Conservation (phyloP, 2,888 invertebrate genomes). For the Drosophila greeni region DNA sequence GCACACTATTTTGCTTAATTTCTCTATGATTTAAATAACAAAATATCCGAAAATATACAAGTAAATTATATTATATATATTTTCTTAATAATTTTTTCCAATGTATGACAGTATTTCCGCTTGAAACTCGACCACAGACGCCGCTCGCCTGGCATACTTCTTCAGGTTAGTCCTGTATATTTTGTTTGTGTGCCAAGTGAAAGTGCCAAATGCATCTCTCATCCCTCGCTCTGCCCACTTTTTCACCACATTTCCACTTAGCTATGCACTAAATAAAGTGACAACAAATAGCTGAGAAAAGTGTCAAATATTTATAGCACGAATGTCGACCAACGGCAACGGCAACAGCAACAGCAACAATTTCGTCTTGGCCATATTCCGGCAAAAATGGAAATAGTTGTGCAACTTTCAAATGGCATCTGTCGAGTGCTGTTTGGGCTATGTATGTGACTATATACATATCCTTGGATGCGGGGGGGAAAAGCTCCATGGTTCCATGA, state of each 20-base stretch:
- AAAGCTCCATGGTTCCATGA: not conserved
- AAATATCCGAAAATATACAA: too few relatives aligned
- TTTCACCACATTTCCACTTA: constrained; percentile 18
- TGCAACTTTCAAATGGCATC: constrained; percentile 14
- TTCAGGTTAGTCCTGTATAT: constrained; percentile 10
- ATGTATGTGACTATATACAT: not conserved
- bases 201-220: constrained; percentile 34
- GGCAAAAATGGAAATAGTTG: constrained; percentile 34
- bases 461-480: not conserved
- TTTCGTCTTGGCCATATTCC: not conserved
- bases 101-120: not conserved
- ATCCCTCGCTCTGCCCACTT: not conserved
- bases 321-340: constrained; percentile 11
- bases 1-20: too few relatives aligned
- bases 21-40: too few relatives aligned
- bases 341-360: constrained; percentile 4
- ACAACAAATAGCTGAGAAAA: constrained; percentile 52
- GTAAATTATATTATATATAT: not conserved
- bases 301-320: constrained; percentile 54
- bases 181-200: constrained; percentile 37
- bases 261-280: constrained; percentile 49
- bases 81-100: not conserved
- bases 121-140: not conserved
- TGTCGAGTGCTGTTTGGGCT: constrained; percentile 9
- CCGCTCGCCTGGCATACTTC: not conserved